Base-by-base conservation (phyloP, 2,113 vertebrate species). In the Hoplias malabaricus region DNA sequence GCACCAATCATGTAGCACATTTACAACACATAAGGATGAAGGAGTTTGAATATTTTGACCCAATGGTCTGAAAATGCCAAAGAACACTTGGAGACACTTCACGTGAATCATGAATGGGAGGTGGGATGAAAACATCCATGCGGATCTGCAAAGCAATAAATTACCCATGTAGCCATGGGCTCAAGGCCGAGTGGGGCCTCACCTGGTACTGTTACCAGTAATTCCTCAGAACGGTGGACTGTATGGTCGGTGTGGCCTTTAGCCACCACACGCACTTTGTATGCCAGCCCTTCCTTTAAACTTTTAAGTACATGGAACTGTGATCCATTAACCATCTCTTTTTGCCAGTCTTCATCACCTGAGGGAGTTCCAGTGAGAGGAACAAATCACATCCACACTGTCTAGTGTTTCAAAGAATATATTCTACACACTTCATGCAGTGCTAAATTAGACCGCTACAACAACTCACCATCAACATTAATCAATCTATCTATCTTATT, bases 151-250 rank as follows among this genome's bases (percentile, higher is more conserved):
- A n/a, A 27, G 16, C 19, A 48, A 75, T 19, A 40, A 10, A 54
- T 10, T 13, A 69, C 33, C 54, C 69, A 48, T 62, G 62, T 70
- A 80, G 69, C 73, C 73, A 19, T 21, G 82, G 62, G 61, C 38
- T 57, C 56, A 50, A 66, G 82, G 82, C 57, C 73, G 81, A 83
- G 81, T 79, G 21, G 80, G 86, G 90, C 94, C 96, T 97, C 96
- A 97, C 95, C 95, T 96, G 95, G 95, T 89, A 96, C 93, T 85
- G 89, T 96, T 88, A 98, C 93, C 94, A 95, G 90, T 36, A 95
- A 85, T 94, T 95, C 94, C 84, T 95, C 90, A 88, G 94, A 94
- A 90, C 86, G 94, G 89, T 91, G 89, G 71, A 88, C 91, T 90
- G 91, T 91, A 84, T 88, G 88, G 92, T 93, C 93, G 84, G 89